phyloP scores from a whole-genome alignment of 2,888 invertebrate genomes.

The Autographa gamma region DNA sequence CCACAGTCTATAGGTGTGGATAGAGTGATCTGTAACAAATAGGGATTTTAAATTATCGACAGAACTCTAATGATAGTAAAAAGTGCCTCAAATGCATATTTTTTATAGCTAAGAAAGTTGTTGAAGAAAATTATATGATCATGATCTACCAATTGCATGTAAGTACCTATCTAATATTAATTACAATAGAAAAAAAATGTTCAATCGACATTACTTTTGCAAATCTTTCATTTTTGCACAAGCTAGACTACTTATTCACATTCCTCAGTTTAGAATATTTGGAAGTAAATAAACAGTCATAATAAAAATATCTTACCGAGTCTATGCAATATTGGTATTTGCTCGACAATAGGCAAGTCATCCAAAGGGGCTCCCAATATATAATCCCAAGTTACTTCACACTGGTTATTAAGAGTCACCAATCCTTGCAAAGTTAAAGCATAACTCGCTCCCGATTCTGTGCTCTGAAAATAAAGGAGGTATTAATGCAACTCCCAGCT shows the following conservation, averaged over 20 bases:
- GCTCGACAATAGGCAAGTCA: conserved; percentile 94
- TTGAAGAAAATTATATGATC: too few relatives aligned
- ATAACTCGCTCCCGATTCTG: conserved; percentile 89
- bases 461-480: conserved; percentile 77
- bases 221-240: too few relatives aligned
- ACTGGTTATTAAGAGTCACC: conserved; percentile 92
- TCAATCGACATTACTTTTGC: too few relatives aligned
- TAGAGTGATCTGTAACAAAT: conserved; percentile 91
- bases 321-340: conserved; percentile 93
- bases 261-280: too few relatives aligned
- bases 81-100: too few relatives aligned
- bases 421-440: conserved; percentile 91
- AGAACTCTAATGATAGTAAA: neutral
- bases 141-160: too few relatives aligned
- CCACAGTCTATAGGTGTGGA: conserved; percentile 94
- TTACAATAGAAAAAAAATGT: too few relatives aligned
- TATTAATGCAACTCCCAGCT: neutral
- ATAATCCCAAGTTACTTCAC: conserved; percentile 92
- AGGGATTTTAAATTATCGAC: neutral
- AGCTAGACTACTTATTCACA: too few relatives aligned
- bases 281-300: too few relatives aligned
- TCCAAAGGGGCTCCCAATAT: conserved; percentile 92
- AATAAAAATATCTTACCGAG: conserved; percentile 80
- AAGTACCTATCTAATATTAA: too few relatives aligned
- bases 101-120: too few relatives aligned